Evolutionary conservation across 2,113 vertebrate species (phyloP), one percentile per base, ranked within the genome.

Genomic region (Pipra filicauda): DNA sequence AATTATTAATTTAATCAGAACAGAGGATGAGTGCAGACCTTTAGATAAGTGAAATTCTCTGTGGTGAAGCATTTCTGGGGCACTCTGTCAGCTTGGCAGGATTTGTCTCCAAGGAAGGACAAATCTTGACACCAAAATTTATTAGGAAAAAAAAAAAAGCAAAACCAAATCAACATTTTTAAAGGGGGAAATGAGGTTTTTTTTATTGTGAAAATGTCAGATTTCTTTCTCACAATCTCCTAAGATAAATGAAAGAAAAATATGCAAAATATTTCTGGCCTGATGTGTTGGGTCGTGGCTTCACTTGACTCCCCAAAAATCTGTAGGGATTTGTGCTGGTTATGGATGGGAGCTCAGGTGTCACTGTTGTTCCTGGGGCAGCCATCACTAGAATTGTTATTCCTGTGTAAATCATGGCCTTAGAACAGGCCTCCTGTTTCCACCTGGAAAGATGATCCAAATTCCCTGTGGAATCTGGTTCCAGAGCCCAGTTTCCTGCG

Each of bases 271-370:
- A n/a, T 10, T 5, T 33, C 41, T 46, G 21, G 3, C 17, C 43
- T 2, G 2, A 15, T 22, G 27, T 3, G 19, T 72, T 12, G 12
- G 33, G 46, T 9, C 46, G 20, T 54, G 46, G 31, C 44, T 71
- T 81, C 39, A n/a, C 12, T 37, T 70, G 21, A 21, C 9, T 89
- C 54, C 35, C 27, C 23, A 70, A 37, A 76, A 55, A 27, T 9
- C 31, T 4, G 8, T 0, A 2, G 9, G 37, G 69, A 4, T 58
- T 79, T 35, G 4, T 8, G 1, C 5, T 30, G 55, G 31, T 30
- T 35, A 33, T 28, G 51, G 51, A 2, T n/a, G 58, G 59, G 41
- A 78, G 30, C 35, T 81, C 65, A 39, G 41, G 51, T 7, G 18
- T 9, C 58, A 24, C 20, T 20, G 15, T 18, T 23, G 21, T 12